Conservation (phyloP, 2,797 vertebrate genomes). For the Avahi laniger region DNA sequence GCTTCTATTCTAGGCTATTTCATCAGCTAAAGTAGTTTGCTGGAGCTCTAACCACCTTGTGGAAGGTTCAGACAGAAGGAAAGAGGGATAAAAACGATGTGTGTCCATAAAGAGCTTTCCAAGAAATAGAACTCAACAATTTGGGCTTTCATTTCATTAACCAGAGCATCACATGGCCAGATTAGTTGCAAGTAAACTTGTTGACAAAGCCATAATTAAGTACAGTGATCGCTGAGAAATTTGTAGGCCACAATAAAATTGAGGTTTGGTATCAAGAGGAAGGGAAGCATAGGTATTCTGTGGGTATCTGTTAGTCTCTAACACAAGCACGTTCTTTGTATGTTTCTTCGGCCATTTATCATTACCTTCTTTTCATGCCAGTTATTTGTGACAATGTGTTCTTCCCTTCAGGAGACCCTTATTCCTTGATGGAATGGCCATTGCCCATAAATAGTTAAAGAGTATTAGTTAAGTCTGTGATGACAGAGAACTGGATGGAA, state of each 20-base stretch:
- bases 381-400: background rate
- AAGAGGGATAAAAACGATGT: background rate
- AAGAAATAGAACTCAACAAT: background rate
- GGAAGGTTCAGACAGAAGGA: background rate
- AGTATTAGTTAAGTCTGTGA: background rate
- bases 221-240: background rate
- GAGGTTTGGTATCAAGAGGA: background rate
- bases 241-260: background rate
- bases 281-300: background rate
- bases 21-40: background rate
- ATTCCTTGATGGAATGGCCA: background rate
- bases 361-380: background rate
- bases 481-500: background rate
- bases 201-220: background rate
- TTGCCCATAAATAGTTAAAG: background rate
- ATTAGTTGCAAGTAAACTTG: background rate
- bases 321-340: background rate
- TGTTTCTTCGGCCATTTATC: background rate
- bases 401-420: background rate
- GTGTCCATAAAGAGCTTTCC: background rate
- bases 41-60: background rate
- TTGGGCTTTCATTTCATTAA: background rate
- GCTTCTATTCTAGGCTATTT: background rate
- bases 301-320: background rate
- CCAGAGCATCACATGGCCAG: background rate